These are phyloP conservation scores for Cotesia congregata DNA, from an alignment of 2,888 invertebrate genomes.

Conservation along the genomic window DNA sequence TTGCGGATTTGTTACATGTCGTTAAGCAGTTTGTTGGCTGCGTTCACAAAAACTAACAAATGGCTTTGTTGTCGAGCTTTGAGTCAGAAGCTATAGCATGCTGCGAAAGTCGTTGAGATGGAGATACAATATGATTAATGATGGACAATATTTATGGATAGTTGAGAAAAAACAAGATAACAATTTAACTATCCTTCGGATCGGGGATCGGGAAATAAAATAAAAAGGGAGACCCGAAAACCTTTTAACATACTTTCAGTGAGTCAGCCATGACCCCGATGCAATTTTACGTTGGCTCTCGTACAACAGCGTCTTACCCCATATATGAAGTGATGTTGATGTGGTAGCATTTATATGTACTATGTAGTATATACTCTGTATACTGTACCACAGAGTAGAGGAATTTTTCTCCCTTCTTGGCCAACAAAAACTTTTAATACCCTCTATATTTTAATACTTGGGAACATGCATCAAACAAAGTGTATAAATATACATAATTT, in stretches of 20 bases:
- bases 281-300: not conserved
- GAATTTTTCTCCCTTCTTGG: constrained; percentile 12
- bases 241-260: constrained; percentile 8
- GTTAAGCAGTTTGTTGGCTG: too few species aligned
- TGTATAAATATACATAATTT: not conserved
- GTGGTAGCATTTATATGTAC: too few species aligned
- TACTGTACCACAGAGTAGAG: not conserved
- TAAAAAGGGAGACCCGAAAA: not conserved
- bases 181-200: not conserved
- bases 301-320: not conserved
- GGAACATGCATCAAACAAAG: not conserved
- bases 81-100: too few species aligned
- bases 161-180: not conserved
- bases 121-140: not conserved
- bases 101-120: not conserved
- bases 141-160: not conserved
- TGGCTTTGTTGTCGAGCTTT: too few species aligned
- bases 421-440: constrained; percentile 21
- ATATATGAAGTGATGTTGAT: not conserved
- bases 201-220: not conserved
- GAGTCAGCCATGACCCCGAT: constrained; percentile 27
- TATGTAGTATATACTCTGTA: too few species aligned
- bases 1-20: too few species aligned
- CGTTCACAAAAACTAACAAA: too few species aligned
- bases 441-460: constrained; percentile 1